Evolutionary conservation across 2,888 invertebrate genomes (phyloP).

Genomic region (Calephelis perditalis): DNA sequence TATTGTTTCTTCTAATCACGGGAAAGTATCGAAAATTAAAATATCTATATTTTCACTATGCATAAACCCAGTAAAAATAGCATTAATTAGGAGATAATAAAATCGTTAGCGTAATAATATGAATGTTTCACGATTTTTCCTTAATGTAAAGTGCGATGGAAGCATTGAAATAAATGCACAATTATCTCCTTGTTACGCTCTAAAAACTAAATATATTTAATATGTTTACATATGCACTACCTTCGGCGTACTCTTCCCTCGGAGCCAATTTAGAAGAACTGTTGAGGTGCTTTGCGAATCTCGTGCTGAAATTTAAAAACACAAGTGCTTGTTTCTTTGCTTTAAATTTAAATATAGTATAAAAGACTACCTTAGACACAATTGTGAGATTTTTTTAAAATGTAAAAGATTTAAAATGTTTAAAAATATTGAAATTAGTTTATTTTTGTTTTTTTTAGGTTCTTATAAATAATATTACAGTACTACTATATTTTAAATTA

Average conservation of each 20-base stretch:
- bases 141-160: slow-evolving; percentile 2
- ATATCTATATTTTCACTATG: too few relatives aligned
- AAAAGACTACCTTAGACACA: too few relatives aligned
- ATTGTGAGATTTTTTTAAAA: too few relatives aligned
- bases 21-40: too few relatives aligned
- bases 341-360: too few relatives aligned
- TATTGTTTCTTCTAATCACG: too few relatives aligned
- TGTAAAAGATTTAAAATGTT: too few relatives aligned
- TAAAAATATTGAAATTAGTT: too few relatives aligned
- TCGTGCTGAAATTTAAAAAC: slow-evolving; percentile 78
- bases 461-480: too few relatives aligned
- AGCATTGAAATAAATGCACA: slow-evolving; percentile 14
- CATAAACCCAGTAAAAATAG: slow-evolving; percentile 2
- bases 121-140: slow-evolving; percentile 5
- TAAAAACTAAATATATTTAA: slow-evolving; percentile 6
- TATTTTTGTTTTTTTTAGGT: too few relatives aligned
- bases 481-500: too few relatives aligned
- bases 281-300: slow-evolving; percentile 89
- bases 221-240: slow-evolving; percentile 69
- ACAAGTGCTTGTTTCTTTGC: slow-evolving; percentile 10
- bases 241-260: slow-evolving; percentile 86
- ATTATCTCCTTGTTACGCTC: slow-evolving; percentile 2
- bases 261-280: slow-evolving; percentile 88
- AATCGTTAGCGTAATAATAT: not conserved
- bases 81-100: slow-evolving; percentile 4